phyloP scores from a whole-genome alignment of 2,888 invertebrate species.

The Drosophila borealis region DNA sequence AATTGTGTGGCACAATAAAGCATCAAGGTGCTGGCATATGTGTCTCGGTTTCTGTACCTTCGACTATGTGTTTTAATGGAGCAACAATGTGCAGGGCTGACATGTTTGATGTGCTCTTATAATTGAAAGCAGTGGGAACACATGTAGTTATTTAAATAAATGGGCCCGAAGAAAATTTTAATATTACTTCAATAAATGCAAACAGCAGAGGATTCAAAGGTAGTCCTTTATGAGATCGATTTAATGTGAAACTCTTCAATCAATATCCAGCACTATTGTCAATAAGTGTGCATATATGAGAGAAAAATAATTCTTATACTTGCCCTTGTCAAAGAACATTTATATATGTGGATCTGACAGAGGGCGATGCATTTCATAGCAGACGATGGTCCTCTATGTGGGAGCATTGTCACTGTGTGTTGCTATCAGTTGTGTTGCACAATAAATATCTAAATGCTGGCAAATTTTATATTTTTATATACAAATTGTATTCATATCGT shows the following conservation, averaged over 20 bases:
- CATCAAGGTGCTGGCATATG: constrained; percentile 50
- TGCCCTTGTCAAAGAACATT: too few species aligned
- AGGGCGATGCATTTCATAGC: too few species aligned
- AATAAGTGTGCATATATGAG: not conserved
- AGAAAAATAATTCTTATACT: too few species aligned
- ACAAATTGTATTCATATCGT: not conserved
- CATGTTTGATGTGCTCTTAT: not conserved
- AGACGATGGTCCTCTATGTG: too few species aligned
- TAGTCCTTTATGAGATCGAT: not conserved
- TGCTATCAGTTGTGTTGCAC: too few species aligned
- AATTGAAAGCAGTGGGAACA: constrained; percentile 17
- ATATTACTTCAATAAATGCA: not conserved
- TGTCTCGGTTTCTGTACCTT: constrained; percentile 4
- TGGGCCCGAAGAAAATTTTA: not conserved
- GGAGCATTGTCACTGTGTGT: too few species aligned
- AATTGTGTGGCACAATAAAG: constrained; percentile 43
- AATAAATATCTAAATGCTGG: too few species aligned
- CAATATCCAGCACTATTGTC: too few species aligned
- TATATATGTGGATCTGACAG: too few species aligned
- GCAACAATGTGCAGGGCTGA: constrained; percentile 16
- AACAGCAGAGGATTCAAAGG: not conserved
- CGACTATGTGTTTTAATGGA: constrained; percentile 31
- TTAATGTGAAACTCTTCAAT: too few species aligned
- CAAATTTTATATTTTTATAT: too few species aligned
- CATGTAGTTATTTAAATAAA: constrained; percentile 8